Evolutionary conservation across 1,140 invertebrate species (phyloP).

Genomic region (Musca vetustissima): DNA sequence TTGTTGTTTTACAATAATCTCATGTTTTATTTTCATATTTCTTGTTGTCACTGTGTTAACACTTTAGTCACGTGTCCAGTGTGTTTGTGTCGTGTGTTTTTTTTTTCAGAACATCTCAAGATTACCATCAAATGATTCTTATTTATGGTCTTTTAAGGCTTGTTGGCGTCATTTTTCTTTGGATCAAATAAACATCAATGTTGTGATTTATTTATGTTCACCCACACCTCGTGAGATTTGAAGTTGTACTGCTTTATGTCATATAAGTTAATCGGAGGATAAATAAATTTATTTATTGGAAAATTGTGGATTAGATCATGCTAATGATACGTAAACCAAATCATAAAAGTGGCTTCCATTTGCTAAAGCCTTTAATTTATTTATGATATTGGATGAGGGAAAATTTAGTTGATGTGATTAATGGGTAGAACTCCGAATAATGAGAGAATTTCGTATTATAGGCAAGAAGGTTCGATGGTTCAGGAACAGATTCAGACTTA

Average conservation of each 20-base stretch:
- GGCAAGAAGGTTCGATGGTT: no score
- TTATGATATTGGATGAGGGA: no score
- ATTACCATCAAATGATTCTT: slow-evolving; percentile 12
- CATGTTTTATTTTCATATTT: slow-evolving; percentile 3
- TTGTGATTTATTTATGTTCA: no score
- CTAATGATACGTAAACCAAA: slow-evolving; percentile 9
- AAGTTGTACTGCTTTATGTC: neutral
- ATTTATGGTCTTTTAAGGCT: slow-evolving; percentile 5
- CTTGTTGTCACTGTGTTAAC: neutral
- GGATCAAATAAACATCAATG: no score
- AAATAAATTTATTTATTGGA: neutral
- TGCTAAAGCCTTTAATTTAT: neutral
- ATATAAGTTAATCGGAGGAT: slow-evolving; percentile 14
- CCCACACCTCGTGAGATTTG: neutral
- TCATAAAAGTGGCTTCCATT: slow-evolving; percentile 8
- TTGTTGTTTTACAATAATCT: neutral
- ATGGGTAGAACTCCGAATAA: no score
- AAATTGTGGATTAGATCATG: neutral
- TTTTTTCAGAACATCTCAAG: neutral
- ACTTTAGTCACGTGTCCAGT: slow-evolving; percentile 1
- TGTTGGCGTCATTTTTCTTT: neutral
- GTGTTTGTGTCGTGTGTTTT: neutral
- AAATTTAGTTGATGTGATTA: no score
- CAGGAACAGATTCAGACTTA: no score
- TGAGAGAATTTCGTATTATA: no score